phyloP scores from a whole-genome alignment of 2,888 invertebrate genomes.

The Antheraea yamamai region DNA sequence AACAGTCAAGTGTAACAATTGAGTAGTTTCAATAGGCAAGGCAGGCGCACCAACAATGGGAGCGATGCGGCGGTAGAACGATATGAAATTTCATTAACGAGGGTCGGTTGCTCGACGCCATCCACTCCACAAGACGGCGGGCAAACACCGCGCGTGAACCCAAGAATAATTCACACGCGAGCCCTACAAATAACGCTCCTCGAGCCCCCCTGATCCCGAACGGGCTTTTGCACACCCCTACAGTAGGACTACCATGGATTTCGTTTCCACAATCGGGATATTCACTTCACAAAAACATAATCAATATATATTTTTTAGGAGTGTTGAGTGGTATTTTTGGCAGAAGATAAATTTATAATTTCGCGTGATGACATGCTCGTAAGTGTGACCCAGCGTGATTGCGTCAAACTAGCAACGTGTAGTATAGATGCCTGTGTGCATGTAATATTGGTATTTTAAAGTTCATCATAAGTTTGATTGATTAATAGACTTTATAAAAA shows the following conservation, averaged over 20 bases:
- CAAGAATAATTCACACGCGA: conserved; percentile 82
- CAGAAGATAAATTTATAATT: too few species aligned
- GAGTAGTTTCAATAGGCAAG: conserved; percentile 58
- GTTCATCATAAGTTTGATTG: too few species aligned
- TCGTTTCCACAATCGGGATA: background rate
- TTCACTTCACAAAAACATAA: background rate
- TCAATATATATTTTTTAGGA: too few species aligned
- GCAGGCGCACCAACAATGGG: conserved; percentile 61
- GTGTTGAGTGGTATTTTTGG: too few species aligned
- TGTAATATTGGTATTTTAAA: too few species aligned
- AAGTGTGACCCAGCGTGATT: too few species aligned
- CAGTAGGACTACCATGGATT: conserved; percentile 24
- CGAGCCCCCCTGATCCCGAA: conserved; percentile 33
- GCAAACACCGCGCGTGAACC: conserved; percentile 80
- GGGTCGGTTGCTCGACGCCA: conserved; percentile 55
- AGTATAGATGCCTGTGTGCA: too few species aligned
- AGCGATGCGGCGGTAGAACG: conserved; percentile 52
- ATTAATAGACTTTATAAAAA: too few species aligned
- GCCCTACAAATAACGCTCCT: conserved; percentile 77
- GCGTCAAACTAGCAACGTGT: too few species aligned
- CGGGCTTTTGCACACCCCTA: conserved; percentile 27
- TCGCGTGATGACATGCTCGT: too few species aligned
- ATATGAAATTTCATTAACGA: conserved; percentile 81
- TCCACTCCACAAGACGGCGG: conserved; percentile 68
- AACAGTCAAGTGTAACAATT: conserved; percentile 68